Base-by-base conservation (phyloP, 92 coral and sea anemone genomes). In the Chrysogorgia sp. region DNA sequence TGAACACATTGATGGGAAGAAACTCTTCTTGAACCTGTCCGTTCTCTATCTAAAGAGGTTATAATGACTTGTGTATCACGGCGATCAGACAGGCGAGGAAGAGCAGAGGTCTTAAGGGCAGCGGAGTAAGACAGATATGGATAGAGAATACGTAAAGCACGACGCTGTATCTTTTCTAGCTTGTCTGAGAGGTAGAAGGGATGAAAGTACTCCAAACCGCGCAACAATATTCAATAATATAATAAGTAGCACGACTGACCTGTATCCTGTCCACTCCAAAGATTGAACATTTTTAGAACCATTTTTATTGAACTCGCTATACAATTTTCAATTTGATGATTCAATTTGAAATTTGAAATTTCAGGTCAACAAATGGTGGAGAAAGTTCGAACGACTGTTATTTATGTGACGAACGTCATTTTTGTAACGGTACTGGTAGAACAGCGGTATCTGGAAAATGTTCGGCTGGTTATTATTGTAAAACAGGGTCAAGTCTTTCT, bases 381-480 rank as follows among this genome's bases (percentile, higher is more conserved):
- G 58, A 79, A 34, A 60, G 66, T 49, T 77, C 83, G 28, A 55
- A 32, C 41, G 90, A 87, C 48, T 94, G 98, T 50, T 69, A 29
- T 21, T 22, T 0, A 9, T 94, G 98, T 75, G 91, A 94, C 67
- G 86, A 76, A 40, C 97, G 98, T 10, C 58, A 86, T 62, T 94
- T 87, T 81, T 94, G 98, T 75, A 94, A 89, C 63, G 90, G 81
- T 23, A 87, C 96, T 35, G 96, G 92, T 1, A 81, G 63, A 60
- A 88, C 83, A 1, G 53, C 26, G 0, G 81, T 79, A 29, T 67
- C 90, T 28, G 96, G 83, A 7, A 52, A 25, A 25, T 94, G 98
- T 65, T 84, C 69, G 31, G 64, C 91, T 17, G 98, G 98, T 10
- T 94, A 89, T 80, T 89, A 80, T 63, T 94, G 98, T 49, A 53